Conservation (phyloP, 2,113 vertebrate genomes). For the Sylvicapra grimmia region DNA sequence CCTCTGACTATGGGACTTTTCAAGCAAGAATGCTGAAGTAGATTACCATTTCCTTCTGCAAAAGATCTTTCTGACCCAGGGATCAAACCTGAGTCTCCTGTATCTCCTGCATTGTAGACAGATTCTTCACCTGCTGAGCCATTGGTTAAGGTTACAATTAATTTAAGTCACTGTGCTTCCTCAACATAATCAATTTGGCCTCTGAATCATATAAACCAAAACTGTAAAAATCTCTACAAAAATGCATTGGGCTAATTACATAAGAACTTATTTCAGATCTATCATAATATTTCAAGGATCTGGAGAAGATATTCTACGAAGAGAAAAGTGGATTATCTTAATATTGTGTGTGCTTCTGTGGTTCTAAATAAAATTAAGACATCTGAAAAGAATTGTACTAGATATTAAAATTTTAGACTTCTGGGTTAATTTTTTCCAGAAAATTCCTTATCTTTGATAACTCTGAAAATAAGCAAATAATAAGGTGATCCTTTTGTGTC, state of each 20-base stretch:
- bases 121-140: background rate
- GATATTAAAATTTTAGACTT: background rate
- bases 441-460: background rate
- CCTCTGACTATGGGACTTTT: background rate
- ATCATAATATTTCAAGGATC: background rate
- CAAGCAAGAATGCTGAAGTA: background rate
- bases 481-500: background rate
- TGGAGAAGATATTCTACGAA: background rate
- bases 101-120: background rate
- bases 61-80: background rate
- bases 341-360: background rate
- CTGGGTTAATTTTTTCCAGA: background rate
- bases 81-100: background rate
- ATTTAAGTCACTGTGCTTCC: constrained; percentile 57
- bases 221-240: constrained; percentile 7
- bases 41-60: background rate
- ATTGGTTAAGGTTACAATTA: background rate
- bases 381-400: background rate
- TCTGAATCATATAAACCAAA: constrained; percentile 48
- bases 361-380: background rate
- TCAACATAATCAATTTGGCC: constrained; percentile 15
- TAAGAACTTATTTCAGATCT: constrained; percentile 47
- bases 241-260: background rate
- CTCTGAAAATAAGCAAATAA: background rate
- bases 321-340: background rate